Evolutionary conservation across 2,113 vertebrate species (phyloP).

Genomic region (Microcebus ravelobensis): DNA sequence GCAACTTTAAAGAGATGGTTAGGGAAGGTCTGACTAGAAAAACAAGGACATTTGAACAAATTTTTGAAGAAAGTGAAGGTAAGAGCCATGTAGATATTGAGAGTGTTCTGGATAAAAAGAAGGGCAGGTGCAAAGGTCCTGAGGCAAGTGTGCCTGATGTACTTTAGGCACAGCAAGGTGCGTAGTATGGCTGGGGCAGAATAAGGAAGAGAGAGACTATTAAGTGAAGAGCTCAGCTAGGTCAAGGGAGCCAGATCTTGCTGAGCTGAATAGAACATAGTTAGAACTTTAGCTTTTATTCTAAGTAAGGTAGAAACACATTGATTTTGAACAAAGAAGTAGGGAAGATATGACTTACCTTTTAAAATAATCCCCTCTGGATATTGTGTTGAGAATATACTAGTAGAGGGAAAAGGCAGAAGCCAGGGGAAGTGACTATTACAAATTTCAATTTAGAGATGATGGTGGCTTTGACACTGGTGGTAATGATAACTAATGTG

Average conservation of each 20-base stretch:
- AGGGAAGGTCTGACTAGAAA: not conserved
- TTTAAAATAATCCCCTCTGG: not conserved
- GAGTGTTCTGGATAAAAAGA: not conserved
- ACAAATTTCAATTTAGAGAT: constrained; percentile 10
- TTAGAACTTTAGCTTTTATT: constrained; percentile 24
- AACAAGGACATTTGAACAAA: not conserved
- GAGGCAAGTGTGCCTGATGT: not conserved
- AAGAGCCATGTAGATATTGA: not conserved
- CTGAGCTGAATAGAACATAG: not conserved
- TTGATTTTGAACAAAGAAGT: not conserved
- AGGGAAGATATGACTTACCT: not conserved
- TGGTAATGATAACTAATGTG: not conserved
- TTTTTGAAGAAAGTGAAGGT: not conserved
- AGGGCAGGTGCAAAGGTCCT: not conserved
- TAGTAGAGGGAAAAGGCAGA: not conserved
- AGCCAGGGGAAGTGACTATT: not conserved
- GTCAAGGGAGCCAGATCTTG: not conserved
- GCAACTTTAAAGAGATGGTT: not conserved
- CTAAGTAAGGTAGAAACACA: constrained; percentile 9
- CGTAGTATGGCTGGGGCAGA: not conserved
- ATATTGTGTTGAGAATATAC: not conserved
- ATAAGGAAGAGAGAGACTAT: not conserved
- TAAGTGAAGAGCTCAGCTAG: not conserved
- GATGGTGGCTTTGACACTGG: not conserved
- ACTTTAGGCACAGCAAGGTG: not conserved